These are phyloP conservation scores for Acleris laterana DNA, from an alignment of 2,888 invertebrate genomes.

Conservation along the genomic window DNA sequence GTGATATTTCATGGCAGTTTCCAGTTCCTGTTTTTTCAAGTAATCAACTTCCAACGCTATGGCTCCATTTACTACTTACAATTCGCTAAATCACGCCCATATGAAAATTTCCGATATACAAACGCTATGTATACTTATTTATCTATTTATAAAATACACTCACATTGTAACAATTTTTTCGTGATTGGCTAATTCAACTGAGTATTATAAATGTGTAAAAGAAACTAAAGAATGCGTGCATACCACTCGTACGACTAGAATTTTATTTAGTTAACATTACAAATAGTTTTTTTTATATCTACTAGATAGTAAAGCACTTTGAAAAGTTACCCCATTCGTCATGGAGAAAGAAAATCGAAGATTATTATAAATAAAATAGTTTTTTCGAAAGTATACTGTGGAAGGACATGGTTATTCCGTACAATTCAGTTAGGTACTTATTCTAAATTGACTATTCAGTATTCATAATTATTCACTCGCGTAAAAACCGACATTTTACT, in stretches of 20 bases:
- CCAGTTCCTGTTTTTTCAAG: constrained; percentile 26
- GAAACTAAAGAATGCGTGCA: constrained; percentile 61
- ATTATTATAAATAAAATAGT: constrained; percentile 35
- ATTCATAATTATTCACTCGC: constrained; percentile 40
- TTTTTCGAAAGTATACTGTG: constrained; percentile 35
- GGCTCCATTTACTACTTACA: constrained; percentile 61
- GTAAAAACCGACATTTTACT: constrained; percentile 33
- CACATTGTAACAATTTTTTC: constrained; percentile 70
- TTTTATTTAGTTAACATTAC: constrained; percentile 77
- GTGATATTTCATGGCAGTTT: not conserved
- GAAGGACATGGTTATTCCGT: constrained; percentile 36
- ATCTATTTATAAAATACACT: constrained; percentile 75
- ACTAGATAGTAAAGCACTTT: constrained; percentile 85
- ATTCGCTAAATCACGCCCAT: constrained; percentile 68
- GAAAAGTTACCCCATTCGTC: constrained; percentile 73
- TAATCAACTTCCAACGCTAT: constrained; percentile 53
- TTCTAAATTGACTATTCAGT: constrained; percentile 76
- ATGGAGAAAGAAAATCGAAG: constrained; percentile 55
- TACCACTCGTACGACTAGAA: constrained; percentile 76
- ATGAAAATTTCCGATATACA: constrained; percentile 74
- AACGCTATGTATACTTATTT: constrained; percentile 76
- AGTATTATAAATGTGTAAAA: constrained; percentile 36
- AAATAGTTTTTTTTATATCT: constrained; percentile 77
- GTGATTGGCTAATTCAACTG: constrained; percentile 59
- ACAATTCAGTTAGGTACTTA: constrained; percentile 56